These are phyloP conservation scores for Dromiciops gliroides DNA, from an alignment of 2,113 vertebrate species.

Conservation along the genomic window DNA sequence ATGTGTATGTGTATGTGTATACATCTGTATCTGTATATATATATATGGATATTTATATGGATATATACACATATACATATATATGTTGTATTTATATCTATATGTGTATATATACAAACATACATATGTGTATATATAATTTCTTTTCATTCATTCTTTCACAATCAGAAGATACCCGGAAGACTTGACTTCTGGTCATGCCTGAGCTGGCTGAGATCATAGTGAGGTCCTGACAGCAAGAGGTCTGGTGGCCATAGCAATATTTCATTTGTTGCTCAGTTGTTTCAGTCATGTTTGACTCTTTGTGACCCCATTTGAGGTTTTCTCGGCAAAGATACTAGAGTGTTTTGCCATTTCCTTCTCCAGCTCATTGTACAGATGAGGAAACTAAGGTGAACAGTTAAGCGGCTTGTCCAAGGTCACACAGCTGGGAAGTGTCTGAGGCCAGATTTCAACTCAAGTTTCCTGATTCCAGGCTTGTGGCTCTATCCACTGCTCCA, in stretches of 20 bases:
- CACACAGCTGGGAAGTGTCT: not conserved
- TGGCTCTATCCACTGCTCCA: not conserved
- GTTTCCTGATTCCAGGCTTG: not conserved
- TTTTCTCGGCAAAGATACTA: not conserved
- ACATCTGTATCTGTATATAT: no score
- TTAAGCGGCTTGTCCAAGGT: no score
- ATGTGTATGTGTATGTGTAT: no score
- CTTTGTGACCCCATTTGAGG: no score
- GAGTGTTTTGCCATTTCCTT: not conserved
- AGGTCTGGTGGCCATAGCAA: not conserved
- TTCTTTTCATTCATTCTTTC: not conserved
- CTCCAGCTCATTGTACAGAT: not conserved
- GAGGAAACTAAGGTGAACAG: not conserved
- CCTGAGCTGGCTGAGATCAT: not conserved
- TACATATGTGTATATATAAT: no score
- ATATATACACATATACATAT: no score
- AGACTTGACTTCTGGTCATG: not conserved
- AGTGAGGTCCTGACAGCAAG: not conserved
- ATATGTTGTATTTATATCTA: no score
- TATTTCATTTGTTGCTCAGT: not conserved
- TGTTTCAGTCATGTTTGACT: not conserved
- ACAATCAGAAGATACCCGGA: not conserved
- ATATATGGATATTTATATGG: no score
- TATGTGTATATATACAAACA: no score
- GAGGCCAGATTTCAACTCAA: not conserved